These are phyloP conservation scores for Saxidomus purpurata DNA, from an alignment of 1,140 invertebrate genomes.

Conservation along the genomic window DNA sequence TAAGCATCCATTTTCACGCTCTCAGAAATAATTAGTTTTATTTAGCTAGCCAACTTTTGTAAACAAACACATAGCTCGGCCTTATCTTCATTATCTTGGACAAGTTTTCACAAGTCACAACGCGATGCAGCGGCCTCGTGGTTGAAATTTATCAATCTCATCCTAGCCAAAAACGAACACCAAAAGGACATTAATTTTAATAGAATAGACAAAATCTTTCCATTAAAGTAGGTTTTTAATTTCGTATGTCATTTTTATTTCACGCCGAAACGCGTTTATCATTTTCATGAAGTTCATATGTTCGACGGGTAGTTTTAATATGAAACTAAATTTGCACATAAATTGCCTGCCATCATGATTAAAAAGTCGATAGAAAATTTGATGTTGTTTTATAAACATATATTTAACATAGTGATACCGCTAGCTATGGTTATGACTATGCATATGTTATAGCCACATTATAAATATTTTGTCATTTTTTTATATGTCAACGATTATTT, in stretches of 20 bases:
- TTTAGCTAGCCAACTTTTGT: no score
- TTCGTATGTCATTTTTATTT: conserved; percentile 51
- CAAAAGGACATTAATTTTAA: conserved; percentile 44
- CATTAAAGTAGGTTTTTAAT: conserved; percentile 38
- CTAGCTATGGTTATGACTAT: not conserved
- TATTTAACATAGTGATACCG: not conserved
- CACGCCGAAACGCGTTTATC: conserved; percentile 46
- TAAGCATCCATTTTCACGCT: no score
- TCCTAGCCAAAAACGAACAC: not conserved
- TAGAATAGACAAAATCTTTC: conserved; percentile 47
- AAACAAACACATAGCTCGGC: no score
- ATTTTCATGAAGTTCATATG: conserved; percentile 42
- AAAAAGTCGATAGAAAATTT: conserved; percentile 1
- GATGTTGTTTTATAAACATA: conserved; percentile 40
- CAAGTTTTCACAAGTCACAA: not conserved
- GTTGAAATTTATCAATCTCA: not conserved
- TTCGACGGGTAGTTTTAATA: conserved; percentile 17
- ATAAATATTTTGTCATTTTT: no score
- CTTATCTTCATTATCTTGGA: no score
- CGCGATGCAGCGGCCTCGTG: not conserved
- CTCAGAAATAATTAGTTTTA: no score
- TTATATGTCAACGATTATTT: no score
- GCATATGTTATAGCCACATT: not conserved
- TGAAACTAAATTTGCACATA: conserved; percentile 38
- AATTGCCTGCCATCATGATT: conserved; percentile 26